phyloP scores from a whole-genome alignment of 2,113 vertebrate species.

The Onychostoma macrolepis region DNA sequence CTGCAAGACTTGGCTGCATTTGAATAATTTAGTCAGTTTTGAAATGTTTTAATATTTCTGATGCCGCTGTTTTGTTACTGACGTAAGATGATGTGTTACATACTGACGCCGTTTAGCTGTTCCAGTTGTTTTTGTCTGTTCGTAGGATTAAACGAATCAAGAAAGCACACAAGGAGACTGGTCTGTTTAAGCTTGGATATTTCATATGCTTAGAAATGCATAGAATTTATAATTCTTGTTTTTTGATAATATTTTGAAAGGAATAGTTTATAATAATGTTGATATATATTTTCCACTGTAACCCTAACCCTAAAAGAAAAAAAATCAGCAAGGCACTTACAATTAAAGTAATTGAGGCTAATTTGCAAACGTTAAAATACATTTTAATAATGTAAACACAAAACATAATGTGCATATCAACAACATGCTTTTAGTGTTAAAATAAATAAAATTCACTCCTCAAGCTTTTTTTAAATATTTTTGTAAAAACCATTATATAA shows the following conservation, averaged over 20 bases:
- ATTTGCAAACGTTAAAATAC: too few relatives aligned
- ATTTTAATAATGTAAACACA: too few relatives aligned
- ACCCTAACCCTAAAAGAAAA: background rate
- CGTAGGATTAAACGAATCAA: constrained; percentile 69
- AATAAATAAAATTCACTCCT: too few relatives aligned
- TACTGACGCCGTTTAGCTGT: constrained; percentile 83
- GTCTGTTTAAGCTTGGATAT: background rate
- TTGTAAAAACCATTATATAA: too few relatives aligned
- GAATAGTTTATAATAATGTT: background rate
- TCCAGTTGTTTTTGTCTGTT: constrained; percentile 74
- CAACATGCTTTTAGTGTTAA: too few relatives aligned
- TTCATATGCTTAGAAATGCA: background rate
- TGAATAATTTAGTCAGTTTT: constrained; percentile 78
- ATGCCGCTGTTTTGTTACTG: constrained; percentile 74
- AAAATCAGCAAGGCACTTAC: background rate
- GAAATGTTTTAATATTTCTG: constrained; percentile 79
- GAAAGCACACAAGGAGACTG: constrained; percentile 53
- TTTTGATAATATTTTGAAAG: background rate
- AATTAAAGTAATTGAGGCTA: background rate
- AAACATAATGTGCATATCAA: too few relatives aligned
- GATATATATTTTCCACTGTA: background rate
- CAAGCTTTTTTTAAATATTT: too few relatives aligned
- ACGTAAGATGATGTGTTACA: constrained; percentile 81
- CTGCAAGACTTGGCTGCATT: constrained; percentile 79
- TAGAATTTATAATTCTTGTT: background rate